A percentile compares a stretch with the other conserved stretches of the same genome.
Conservation (phyloP, 2,113 vertebrate species). For the Sinocyclocheilus maitianheensis region DNA sequence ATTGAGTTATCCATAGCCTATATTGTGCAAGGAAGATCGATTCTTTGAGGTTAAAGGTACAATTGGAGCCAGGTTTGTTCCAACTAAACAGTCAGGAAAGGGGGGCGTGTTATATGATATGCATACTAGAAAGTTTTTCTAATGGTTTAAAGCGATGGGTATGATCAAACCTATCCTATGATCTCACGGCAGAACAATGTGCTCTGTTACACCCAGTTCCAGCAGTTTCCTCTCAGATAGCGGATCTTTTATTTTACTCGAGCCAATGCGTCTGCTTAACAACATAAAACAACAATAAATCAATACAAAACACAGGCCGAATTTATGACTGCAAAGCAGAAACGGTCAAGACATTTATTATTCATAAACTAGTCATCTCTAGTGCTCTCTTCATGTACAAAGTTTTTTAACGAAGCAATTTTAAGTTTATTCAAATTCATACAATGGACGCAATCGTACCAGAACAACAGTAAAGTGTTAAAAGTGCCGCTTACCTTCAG, state of each 20-base stretch:
- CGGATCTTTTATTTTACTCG: constrained; percentile 23
- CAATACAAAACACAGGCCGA: background rate
- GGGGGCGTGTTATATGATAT: background rate
- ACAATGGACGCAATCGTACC: background rate
- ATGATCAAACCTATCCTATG: constrained; percentile 25
- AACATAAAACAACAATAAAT: background rate
- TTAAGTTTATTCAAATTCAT: background rate
- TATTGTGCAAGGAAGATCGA: constrained; percentile 8
- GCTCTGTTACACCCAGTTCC: constrained; percentile 24
- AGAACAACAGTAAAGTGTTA: background rate
- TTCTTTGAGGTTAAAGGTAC: constrained; percentile 23
- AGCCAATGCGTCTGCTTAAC: background rate
- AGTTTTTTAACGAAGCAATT: background rate
- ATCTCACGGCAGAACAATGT: constrained; percentile 41
- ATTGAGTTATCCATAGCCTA: constrained; percentile 5
- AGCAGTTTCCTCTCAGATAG: constrained; percentile 41
- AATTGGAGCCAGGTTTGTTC: background rate
- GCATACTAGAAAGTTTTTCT: constrained; percentile 14
- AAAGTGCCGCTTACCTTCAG: constrained; percentile 59
- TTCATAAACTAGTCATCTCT: background rate
- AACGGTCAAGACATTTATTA: background rate
- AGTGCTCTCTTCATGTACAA: background rate
- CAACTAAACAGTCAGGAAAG: background rate
- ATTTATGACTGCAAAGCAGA: background rate
- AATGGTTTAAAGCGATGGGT: constrained; percentile 5